phyloP scores from a whole-genome alignment of 2,888 invertebrate genomes.

The Eupithecia subumbrata region DNA sequence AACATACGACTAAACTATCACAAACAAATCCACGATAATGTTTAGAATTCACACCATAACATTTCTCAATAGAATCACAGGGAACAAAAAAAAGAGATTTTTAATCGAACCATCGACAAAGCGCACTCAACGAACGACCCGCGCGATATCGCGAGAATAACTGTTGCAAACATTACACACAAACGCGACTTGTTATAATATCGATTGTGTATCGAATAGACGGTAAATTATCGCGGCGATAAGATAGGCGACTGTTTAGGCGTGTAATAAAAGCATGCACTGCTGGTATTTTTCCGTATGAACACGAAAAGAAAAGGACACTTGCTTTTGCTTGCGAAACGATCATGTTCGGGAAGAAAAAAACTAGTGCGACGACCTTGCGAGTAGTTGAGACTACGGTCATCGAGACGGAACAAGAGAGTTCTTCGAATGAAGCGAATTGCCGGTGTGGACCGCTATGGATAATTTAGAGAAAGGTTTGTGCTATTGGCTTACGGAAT shows the following conservation, averaged over 20 bases:
- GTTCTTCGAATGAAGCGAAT: conserved; percentile 43
- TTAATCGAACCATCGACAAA: conserved; percentile 34
- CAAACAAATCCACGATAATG: neutral
- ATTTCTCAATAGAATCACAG: conserved; percentile 25
- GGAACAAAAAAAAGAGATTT: conserved; percentile 34
- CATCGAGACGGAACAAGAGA: conserved; percentile 46
- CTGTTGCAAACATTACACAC: conserved; percentile 69
- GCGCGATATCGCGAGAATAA: conserved; percentile 71
- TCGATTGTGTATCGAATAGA: conserved; percentile 77
- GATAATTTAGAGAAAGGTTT: conserved; percentile 58
- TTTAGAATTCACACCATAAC: neutral
- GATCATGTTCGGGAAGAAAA: conserved; percentile 37
- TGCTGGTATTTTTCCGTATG: conserved; percentile 53
- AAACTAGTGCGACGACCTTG: conserved; percentile 57
- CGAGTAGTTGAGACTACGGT: conserved; percentile 28
- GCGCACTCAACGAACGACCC: conserved; percentile 50
- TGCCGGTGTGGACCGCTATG: conserved; percentile 60
- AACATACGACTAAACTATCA: conserved; percentile 19
- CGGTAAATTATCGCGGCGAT: conserved; percentile 78
- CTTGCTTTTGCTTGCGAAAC: conserved; percentile 23
- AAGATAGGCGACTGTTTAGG: conserved; percentile 62
- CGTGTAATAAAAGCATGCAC: conserved; percentile 52
- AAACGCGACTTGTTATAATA: conserved; percentile 66
- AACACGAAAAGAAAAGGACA: conserved; percentile 19
- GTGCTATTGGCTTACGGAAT: conserved; percentile 48